phyloP scores from a whole-genome alignment of 2,888 invertebrate genomes.

The Leptinotarsa haldemani region DNA sequence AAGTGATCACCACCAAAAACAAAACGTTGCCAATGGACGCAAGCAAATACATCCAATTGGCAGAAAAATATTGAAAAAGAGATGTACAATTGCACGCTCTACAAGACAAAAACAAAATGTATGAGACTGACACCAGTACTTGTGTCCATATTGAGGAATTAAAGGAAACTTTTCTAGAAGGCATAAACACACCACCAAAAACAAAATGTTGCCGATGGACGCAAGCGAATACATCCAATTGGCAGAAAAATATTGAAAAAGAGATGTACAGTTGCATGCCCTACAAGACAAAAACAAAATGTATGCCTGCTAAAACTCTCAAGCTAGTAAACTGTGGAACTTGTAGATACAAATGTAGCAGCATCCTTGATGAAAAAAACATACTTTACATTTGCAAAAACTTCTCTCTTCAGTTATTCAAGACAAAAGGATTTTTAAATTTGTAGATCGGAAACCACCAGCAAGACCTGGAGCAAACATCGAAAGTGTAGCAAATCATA shows the following conservation, averaged over 20 bases:
- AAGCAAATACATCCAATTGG: neutral
- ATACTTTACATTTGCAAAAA: neutral
- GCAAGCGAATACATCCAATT: neutral
- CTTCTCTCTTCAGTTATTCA: neutral
- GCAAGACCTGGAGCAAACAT: neutral
- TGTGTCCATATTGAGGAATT: too few relatives aligned
- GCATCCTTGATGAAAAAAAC: neutral
- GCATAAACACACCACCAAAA: neutral
- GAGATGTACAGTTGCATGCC: neutral
- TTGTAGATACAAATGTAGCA: slow-evolving; percentile 5
- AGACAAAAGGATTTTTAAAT: neutral
- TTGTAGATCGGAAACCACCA: neutral
- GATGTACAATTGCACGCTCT: neutral
- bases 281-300: neutral
- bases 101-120: neutral
- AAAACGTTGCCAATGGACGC: neutral
- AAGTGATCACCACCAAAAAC: neutral
- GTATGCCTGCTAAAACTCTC: neutral
- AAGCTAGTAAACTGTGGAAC: neutral
- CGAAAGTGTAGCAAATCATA: slow-evolving; percentile 1
- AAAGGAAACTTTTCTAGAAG: too few relatives aligned
- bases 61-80: neutral
- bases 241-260: neutral
- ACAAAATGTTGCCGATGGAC: neutral
- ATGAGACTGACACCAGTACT: too few relatives aligned